Conservation (phyloP, 1,140 invertebrate genomes). For the Meteorus sp. region DNA sequence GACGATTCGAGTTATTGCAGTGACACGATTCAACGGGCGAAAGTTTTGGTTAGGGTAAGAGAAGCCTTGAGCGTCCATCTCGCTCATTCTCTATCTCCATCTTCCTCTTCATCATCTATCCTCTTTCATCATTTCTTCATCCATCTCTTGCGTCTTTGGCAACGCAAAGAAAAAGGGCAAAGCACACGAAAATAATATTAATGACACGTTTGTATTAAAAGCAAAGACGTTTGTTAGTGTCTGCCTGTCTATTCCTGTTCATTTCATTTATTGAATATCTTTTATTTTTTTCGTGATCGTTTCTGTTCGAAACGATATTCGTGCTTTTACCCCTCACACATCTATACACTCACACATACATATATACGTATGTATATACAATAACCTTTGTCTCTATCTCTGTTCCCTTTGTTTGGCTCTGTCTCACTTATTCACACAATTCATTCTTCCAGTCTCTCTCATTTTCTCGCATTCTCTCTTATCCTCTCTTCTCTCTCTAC, state of each 20-base stretch:
- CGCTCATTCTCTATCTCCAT: background rate
- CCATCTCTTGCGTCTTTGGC: background rate
- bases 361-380: background rate
- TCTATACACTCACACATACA: background rate
- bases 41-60: background rate
- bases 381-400: conserved; percentile 2
- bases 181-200: too few species aligned
- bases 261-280: too few species aligned
- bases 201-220: too few species aligned
- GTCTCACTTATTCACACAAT: background rate
- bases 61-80: too few species aligned
- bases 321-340: background rate
- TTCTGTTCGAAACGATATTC: background rate
- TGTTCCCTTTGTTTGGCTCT: background rate
- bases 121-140: background rate
- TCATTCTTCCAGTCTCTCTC: background rate
- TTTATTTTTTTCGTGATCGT: background rate
- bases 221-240: too few species aligned
- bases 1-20: background rate
- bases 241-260: background rate
- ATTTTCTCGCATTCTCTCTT: background rate
- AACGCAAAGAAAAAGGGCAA: background rate
- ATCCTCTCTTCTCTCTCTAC: background rate
- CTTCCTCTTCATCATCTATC: background rate
- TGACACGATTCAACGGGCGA: background rate